Evolutionary conservation across 1,140 invertebrate species (phyloP).

Genomic region (Penaeus vannamei): DNA sequence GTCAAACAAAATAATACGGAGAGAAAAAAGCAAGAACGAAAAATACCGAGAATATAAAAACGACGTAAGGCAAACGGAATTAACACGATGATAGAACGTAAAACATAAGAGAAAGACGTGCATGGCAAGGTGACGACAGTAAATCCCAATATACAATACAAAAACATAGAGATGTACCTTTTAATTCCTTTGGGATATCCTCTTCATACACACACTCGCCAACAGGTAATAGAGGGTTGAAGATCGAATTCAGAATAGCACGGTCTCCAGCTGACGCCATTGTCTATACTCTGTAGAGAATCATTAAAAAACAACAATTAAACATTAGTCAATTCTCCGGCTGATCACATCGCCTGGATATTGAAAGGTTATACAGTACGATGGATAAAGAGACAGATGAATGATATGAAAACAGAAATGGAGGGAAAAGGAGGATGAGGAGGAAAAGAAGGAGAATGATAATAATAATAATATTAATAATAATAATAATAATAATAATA

Average conservation of each 20-base stretch:
- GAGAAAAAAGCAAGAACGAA: background rate
- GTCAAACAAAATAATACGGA: background rate
- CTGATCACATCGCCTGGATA: too few species aligned
- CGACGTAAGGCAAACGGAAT: background rate
- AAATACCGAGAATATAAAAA: background rate
- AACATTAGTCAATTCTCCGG: too few species aligned
- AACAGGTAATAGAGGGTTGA: conserved; percentile 76
- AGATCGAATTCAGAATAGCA: conserved; percentile 76
- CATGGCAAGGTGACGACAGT: background rate
- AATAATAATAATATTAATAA: too few species aligned
- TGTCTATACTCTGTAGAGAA: too few species aligned
- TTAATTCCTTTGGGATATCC: conserved; percentile 67
- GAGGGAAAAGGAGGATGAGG: too few species aligned
- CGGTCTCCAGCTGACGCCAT: conserved; percentile 74
- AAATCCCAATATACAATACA: background rate
- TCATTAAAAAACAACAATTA: too few species aligned
- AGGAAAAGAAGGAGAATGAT: too few species aligned
- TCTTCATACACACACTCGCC: conserved; percentile 70
- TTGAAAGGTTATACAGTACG: too few species aligned
- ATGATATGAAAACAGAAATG: too few species aligned
- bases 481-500: too few species aligned
- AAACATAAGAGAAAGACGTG: background rate
- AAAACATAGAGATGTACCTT: conserved; percentile 45
- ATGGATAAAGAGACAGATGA: too few species aligned
- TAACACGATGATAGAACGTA: too few species aligned